Conservation (phyloP, 2,888 invertebrate genomes). For the Meghimatium bilineatum region DNA sequence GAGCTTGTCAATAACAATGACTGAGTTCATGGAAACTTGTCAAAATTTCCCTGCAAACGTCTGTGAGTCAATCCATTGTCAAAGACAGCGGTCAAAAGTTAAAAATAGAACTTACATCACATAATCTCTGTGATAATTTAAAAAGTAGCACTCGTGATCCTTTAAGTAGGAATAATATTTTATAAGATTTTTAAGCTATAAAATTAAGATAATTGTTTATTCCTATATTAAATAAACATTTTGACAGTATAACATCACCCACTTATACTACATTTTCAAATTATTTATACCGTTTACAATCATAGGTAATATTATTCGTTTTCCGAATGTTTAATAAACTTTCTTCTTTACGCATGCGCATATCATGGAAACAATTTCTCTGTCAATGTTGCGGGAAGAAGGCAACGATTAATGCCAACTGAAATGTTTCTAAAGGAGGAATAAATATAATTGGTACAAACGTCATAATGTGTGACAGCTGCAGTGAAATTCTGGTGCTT, state of each 20-base stretch:
- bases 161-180: neutral
- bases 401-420: neutral
- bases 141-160: neutral
- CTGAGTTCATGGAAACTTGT: no score
- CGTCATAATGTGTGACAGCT: slow-evolving; percentile 90
- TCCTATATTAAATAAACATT: neutral
- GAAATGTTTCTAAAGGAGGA: slow-evolving; percentile 15
- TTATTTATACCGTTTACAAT: no score
- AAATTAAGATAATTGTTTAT: neutral
- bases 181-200: neutral
- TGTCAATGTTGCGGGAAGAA: slow-evolving; percentile 21
- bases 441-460: neutral
- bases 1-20: no score
- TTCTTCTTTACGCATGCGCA: slow-evolving; percentile 19
- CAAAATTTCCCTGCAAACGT: neutral
- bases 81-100: neutral
- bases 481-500: slow-evolving; percentile 94
- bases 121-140: neutral
- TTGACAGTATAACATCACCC: neutral
- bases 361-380: slow-evolving; percentile 18
- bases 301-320: slow-evolving; percentile 3
- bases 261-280: neutral
- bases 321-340: neutral
- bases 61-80: neutral
- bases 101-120: slow-evolving; percentile 27